Conservation (phyloP, 2,888 invertebrate genomes). For the Andrena marginata region DNA sequence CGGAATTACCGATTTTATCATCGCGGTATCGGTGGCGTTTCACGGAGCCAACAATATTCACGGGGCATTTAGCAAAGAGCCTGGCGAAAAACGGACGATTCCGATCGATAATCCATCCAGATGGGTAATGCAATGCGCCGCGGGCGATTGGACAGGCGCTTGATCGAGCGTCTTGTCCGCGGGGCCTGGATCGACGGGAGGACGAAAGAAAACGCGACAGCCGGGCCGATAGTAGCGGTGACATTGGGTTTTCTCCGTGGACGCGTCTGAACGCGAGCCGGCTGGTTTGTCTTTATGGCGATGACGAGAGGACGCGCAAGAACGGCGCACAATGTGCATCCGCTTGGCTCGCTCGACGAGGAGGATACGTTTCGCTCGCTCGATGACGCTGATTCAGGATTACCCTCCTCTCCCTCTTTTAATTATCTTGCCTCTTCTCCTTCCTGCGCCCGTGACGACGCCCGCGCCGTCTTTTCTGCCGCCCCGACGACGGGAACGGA, state of each 20-base stretch:
- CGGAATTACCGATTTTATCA: conserved; percentile 30
- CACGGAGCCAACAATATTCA: conserved; percentile 7
- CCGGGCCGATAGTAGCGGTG: conserved; percentile 40
- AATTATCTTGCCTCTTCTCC: conserved; percentile 68
- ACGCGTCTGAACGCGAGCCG: conserved; percentile 35
- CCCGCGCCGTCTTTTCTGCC: conserved; percentile 70
- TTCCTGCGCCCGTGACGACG: conserved; percentile 38
- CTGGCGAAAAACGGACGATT: conserved; percentile 29
- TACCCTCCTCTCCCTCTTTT: conserved; percentile 69
- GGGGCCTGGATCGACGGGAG: conserved; percentile 23
- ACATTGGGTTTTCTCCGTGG: conserved; percentile 46
- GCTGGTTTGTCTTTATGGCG: conserved; percentile 56
- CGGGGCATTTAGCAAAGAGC: conserved; percentile 17
- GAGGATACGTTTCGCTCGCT: conserved; percentile 66
- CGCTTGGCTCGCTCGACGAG: conserved; percentile 67
- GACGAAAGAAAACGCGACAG: conserved; percentile 40
- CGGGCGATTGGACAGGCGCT: conserved; percentile 48
- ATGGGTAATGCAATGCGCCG: conserved; percentile 18
- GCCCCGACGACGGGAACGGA: conserved; percentile 56
- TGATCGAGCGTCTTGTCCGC: conserved; percentile 49
- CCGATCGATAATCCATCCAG: conserved; percentile 24
- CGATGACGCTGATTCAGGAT: conserved; percentile 75
- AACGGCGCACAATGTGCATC: conserved; percentile 71
- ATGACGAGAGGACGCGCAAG: conserved; percentile 63
- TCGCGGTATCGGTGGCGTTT: conserved; percentile 12